phyloP scores from a whole-genome alignment of 2,888 invertebrate species.

The Chalcis sispes region DNA sequence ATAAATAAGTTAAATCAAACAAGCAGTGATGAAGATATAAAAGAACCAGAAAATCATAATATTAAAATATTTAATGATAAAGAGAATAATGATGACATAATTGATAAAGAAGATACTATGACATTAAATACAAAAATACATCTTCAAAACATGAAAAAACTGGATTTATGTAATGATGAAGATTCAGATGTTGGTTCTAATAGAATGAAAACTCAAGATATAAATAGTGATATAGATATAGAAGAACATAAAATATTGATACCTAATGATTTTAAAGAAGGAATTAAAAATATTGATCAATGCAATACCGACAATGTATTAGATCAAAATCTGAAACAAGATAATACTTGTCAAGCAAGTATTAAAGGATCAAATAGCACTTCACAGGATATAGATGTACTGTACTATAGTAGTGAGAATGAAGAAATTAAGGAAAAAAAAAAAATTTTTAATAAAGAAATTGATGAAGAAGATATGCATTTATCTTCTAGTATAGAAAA shows the following conservation, averaged over 20 bases:
- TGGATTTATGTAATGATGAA: neutral
- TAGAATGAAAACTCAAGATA: neutral
- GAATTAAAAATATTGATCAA: neutral
- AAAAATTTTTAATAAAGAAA: neutral
- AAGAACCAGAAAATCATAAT: too few relatives aligned
- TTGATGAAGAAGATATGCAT: constrained; percentile 2
- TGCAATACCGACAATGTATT: neutral
- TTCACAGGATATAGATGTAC: constrained; percentile 12
- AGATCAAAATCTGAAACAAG: too few relatives aligned
- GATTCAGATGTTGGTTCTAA: neutral
- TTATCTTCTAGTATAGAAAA: neutral
- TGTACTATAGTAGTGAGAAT: constrained; percentile 9
- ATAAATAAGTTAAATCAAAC: neutral
- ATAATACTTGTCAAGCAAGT: neutral
- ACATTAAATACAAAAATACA: neutral
- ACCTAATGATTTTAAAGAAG: constrained; percentile 3
- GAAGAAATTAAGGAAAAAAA: constrained; percentile 12
- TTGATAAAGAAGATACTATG: neutral
- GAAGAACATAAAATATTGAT: constrained; percentile 40
- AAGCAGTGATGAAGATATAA: constrained; percentile 1
- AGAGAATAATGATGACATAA: neutral
- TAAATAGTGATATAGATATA: constrained; percentile 35
- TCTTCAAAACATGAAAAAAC: neutral
- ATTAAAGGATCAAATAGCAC: neutral
- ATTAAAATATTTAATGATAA: neutral